Evolutionary conservation across 2,113 vertebrate genomes (phyloP).

Genomic region (Bufo gargarizans): DNA sequence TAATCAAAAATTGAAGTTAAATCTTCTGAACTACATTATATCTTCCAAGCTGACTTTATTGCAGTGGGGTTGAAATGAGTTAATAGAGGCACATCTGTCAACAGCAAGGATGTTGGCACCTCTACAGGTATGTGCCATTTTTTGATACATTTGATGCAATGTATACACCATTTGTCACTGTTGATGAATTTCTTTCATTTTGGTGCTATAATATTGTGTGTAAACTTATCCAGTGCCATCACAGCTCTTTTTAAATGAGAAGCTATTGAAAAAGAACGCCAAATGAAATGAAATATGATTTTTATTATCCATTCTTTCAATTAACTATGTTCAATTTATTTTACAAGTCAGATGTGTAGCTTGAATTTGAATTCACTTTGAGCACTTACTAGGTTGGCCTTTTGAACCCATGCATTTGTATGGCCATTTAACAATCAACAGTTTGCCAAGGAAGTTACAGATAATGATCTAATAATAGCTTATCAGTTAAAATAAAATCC

Average conservation of each 20-base stretch:
- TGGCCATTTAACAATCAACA: conserved; percentile 6
- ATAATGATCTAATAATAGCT: conserved; percentile 40
- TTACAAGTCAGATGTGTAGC: background rate
- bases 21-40: too few species aligned
- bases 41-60: too few species aligned
- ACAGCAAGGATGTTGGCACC: too few species aligned
- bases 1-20: too few species aligned
- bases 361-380: background rate
- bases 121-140: background rate
- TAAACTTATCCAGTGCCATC: background rate
- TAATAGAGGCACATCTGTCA: too few species aligned
- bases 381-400: background rate
- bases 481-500: conserved; percentile 19
- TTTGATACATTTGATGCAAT: background rate
- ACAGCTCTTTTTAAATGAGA: background rate
- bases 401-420: background rate
- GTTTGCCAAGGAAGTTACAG: background rate
- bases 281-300: background rate
- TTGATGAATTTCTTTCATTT: background rate
- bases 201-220: background rate
- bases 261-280: background rate
- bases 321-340: background rate
- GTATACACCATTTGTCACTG: background rate
- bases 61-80: too few species aligned
- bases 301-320: background rate